Evolutionary conservation across 2,113 vertebrate species (phyloP).

Genomic region (Hippocampus guttulatus): DNA sequence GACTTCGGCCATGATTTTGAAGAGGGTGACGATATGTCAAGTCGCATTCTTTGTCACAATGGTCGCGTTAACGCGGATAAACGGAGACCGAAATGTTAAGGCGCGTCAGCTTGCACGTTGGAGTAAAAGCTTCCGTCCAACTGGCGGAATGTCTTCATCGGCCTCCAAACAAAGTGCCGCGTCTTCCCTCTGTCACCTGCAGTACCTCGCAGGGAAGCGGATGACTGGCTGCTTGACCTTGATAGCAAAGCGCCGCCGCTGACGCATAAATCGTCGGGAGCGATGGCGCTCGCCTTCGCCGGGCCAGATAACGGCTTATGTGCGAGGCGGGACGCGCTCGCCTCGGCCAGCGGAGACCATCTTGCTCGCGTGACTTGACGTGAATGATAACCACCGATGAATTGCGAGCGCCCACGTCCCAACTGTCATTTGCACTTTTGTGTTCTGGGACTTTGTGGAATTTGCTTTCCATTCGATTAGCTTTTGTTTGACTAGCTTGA

Average conservation of each 20-base stretch:
- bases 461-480: neutral
- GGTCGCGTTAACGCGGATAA: no score
- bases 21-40: no score
- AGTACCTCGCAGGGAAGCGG: constrained; percentile 36
- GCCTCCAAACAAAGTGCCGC: constrained; percentile 19
- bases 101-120: no score
- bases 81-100: no score
- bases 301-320: constrained; percentile 49
- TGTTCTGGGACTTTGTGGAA: neutral
- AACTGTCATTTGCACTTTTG: neutral
- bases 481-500: neutral
- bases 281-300: constrained; percentile 26
- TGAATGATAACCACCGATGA: neutral
- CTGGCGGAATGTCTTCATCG: neutral
- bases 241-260: constrained; percentile 49
- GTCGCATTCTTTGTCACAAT: no score
- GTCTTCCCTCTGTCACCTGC: constrained; percentile 8
- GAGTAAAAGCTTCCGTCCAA: neutral
- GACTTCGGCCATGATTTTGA: no score
- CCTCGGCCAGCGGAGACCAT: constrained; percentile 4
- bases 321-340: constrained; percentile 23
- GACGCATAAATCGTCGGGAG: constrained; percentile 58
- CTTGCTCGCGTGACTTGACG: neutral
- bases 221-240: constrained; percentile 59
- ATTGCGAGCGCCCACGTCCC: no score